phyloP scores from a whole-genome alignment of 2,888 invertebrate genomes.

The Dynastes hyllus region DNA sequence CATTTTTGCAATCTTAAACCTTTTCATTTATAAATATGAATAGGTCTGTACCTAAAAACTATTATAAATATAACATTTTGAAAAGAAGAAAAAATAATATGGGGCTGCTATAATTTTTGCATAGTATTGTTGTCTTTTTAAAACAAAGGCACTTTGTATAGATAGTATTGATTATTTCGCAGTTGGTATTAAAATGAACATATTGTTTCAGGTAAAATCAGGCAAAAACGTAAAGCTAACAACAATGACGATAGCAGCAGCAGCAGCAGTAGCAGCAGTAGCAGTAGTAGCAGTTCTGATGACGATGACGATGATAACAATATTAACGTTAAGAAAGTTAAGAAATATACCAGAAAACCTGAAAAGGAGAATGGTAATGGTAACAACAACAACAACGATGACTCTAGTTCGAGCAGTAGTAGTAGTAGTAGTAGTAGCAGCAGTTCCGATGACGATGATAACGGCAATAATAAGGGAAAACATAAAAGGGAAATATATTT shows the following conservation, averaged over 20 bases:
- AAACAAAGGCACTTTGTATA: too few relatives aligned
- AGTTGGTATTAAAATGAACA: too few relatives aligned
- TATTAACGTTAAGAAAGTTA: slow-evolving; percentile 13
- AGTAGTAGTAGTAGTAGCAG: slow-evolving; percentile 43
- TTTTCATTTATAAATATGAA: too few relatives aligned
- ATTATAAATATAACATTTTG: too few relatives aligned
- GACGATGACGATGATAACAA: slow-evolving; percentile 54
- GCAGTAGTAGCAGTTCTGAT: slow-evolving; percentile 22
- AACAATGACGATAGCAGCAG: slow-evolving; percentile 27
- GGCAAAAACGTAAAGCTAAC: slow-evolving; percentile 14
- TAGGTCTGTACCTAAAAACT: too few relatives aligned
- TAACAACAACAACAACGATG: slow-evolving; percentile 43
- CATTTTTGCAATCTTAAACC: too few relatives aligned
- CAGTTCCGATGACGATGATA: slow-evolving; percentile 47
- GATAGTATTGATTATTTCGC: too few relatives aligned
- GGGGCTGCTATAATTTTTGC: too few relatives aligned
- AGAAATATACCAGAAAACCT: background rate
- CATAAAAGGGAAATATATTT: slow-evolving; percentile 13
- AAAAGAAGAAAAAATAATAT: too few relatives aligned
- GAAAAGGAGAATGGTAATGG: slow-evolving; percentile 49
- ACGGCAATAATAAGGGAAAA: slow-evolving; percentile 41
- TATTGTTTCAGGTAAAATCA: background rate
- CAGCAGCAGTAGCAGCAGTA: slow-evolving; percentile 34
- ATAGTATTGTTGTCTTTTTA: too few relatives aligned
- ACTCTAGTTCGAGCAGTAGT: slow-evolving; percentile 41